Evolutionary conservation across 2,797 vertebrate genomes (phyloP).

Genomic region (Erethizon dorsatum): DNA sequence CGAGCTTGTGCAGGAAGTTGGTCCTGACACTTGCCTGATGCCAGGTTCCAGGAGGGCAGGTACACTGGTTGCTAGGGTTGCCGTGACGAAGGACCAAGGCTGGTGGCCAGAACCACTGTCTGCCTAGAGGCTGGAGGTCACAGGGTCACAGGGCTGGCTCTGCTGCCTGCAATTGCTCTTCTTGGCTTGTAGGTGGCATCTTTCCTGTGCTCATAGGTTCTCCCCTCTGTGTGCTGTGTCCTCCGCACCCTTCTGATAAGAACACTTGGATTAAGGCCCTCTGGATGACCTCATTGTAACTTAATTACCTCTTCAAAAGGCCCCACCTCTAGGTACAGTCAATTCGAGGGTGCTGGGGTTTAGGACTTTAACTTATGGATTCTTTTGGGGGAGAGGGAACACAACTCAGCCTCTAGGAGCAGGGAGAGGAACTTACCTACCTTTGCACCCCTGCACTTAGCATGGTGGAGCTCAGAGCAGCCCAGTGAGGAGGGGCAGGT

Average conservation of each 20-base stretch:
- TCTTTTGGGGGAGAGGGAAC: background rate
- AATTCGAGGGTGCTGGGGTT: background rate
- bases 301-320: background rate
- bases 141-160: accelerated
- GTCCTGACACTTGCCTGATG: background rate
- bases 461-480: background rate
- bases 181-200: accelerated
- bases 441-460: background rate
- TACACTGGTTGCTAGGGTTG: accelerated
- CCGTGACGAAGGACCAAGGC: accelerated
- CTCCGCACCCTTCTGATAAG: background rate
- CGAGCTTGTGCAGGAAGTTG: background rate
- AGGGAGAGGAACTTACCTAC: background rate
- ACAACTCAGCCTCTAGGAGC: background rate
- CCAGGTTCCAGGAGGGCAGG: background rate
- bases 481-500: background rate
- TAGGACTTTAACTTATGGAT: background rate
- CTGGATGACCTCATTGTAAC: background rate
- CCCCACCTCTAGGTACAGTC: background rate
- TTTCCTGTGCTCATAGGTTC: accelerated
- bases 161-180: background rate
- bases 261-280: background rate
- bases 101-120: background rate
- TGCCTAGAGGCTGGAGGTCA: background rate
- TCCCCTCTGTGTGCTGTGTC: background rate